Base-by-base conservation (phyloP, 2,888 invertebrate genomes). In the Clostera curtula region DNA sequence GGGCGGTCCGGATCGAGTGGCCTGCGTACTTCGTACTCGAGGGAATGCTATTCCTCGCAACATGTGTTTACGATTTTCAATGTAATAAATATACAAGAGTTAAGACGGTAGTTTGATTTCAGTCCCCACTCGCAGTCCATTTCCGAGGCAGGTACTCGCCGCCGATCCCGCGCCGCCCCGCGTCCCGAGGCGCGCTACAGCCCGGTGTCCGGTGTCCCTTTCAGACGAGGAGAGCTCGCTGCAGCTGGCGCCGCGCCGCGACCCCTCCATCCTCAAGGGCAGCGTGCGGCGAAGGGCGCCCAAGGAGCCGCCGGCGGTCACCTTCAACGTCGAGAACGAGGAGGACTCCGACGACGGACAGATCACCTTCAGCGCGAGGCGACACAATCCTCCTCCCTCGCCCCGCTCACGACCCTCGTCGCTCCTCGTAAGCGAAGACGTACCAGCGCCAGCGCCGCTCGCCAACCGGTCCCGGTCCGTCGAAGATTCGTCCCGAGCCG, bases 251-350 rank as follows among this genome's bases (percentile, higher is more conserved):
- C 40, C 43, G 36, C 65, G 68, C 34, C 64, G 70, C 48, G 72
- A 72, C 54, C 64, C 66, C 34, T 63, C 70, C 56, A 67, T 74
- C 43, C 66, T 74, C 31, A 66, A 62, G 52, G 63, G 62, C 51
- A 63, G 71, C 45, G 51, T 62, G 43, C 64, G 67, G 36, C 62
- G 63, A 16, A 63, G 66, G 36, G 50, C 55, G 34, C 48, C 38
- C 38, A 45, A 41, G 34, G 62, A 61, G 40, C 59, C 68, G 42
- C 75, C 79, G 56, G 66, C 70, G 56, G 83, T 84, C 62, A 82
- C 79, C 51, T 84, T 84, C 67, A 72, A 62, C 65, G 79, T 83
- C 24, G 82, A 82, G 62, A 66, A 70, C 68, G 83, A 82, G 49
- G 63, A 70, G 20, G 72, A 72, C 45, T 66, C 71, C 12, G 70